Conservation (phyloP, 2,797 vertebrate species). For the Crocidura indochinensis region DNA sequence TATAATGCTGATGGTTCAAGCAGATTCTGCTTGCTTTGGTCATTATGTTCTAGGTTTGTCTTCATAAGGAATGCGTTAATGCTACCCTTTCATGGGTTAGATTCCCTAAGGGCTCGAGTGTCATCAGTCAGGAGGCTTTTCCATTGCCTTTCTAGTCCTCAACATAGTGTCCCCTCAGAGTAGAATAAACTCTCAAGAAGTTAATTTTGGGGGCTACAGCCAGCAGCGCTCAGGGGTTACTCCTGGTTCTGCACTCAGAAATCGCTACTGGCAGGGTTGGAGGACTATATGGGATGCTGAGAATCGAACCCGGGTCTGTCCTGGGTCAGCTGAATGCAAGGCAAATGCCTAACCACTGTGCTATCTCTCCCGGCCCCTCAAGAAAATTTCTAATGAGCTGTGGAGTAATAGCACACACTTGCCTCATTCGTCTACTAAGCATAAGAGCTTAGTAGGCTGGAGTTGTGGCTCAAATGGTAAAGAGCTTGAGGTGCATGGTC, state of each 20-base stretch:
- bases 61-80: not conserved
- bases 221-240: too few relatives aligned
- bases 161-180: not conserved
- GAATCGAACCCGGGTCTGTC: too few relatives aligned
- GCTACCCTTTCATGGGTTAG: not conserved
- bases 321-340: too few relatives aligned
- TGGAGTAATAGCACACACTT: not conserved
- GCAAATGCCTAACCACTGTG: too few relatives aligned
- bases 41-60: not conserved
- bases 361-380: not conserved
- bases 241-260: too few relatives aligned
- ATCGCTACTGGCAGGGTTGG: too few relatives aligned
- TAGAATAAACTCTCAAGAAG: not conserved
- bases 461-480: too few relatives aligned
- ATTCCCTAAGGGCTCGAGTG: not conserved
- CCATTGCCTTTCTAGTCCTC: not conserved
- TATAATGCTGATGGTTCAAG: not conserved
- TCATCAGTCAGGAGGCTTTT: conserved; percentile 38
- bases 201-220: too few relatives aligned
- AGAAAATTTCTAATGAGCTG: conserved; percentile 22
- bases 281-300: too few relatives aligned
- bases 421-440: conserved; percentile 35
- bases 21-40: conserved; percentile 28
- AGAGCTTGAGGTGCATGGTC: too few relatives aligned
- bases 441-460: not conserved